Evolutionary conservation across 2,888 invertebrate genomes (phyloP).

Genomic region (Lysandra coridon): DNA sequence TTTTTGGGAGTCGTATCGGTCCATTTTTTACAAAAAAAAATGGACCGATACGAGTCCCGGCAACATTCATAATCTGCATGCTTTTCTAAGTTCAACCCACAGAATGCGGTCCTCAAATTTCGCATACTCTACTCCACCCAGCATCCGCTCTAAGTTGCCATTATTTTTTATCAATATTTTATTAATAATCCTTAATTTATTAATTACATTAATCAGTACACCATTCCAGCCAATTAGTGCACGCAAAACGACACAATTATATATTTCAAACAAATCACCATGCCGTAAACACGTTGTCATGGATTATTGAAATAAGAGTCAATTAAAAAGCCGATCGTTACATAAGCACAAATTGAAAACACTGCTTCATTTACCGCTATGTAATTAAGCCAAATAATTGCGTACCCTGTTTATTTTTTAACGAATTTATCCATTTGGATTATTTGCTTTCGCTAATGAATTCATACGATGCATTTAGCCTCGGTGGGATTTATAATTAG

Average conservation of each 20-base stretch:
- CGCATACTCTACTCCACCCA: too few relatives aligned
- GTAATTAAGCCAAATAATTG: constrained; percentile 38
- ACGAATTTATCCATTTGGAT: constrained; percentile 27
- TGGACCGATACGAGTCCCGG: too few relatives aligned
- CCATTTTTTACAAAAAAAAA: too few relatives aligned
- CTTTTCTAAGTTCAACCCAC: too few relatives aligned
- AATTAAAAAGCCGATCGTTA: constrained; percentile 31
- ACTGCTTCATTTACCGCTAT: constrained; percentile 15
- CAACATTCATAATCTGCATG: too few relatives aligned
- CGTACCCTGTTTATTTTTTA: constrained; percentile 34
- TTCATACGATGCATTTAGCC: constrained; percentile 20
- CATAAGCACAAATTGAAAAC: constrained; percentile 32
- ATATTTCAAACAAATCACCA: constrained; percentile 14
- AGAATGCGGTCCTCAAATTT: too few relatives aligned
- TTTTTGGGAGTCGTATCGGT: not conserved
- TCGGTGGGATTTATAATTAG: constrained; percentile 13
- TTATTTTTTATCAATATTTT: not conserved
- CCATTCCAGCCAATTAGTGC: not conserved
- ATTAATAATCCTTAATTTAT: not conserved
- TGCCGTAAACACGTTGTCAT: constrained; percentile 18
- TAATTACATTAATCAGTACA: constrained; percentile 5
- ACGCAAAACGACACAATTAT: constrained; percentile 22
- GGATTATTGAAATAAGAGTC: constrained; percentile 29
- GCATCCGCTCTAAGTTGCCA: not conserved
- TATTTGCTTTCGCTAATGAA: constrained; percentile 29